These are phyloP conservation scores for Linnaemya tessellans DNA, from an alignment of 2,888 invertebrate genomes.

Conservation along the genomic window DNA sequence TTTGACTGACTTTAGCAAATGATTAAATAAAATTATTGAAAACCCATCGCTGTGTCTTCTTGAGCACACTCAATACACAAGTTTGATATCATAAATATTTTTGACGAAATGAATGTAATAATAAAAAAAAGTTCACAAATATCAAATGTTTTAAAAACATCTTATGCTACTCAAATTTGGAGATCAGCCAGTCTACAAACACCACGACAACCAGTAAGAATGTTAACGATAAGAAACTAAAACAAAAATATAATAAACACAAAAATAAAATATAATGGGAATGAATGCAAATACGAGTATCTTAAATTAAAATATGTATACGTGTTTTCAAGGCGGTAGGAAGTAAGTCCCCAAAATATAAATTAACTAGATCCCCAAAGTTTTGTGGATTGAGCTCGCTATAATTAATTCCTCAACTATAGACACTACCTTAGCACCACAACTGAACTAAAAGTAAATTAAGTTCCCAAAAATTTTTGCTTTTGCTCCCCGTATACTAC, in stretches of 20 bases:
- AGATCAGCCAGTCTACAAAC: constrained; percentile 67
- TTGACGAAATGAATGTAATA: constrained; percentile 62
- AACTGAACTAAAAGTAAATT: no score
- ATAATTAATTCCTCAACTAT: no score
- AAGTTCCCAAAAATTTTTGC: no score
- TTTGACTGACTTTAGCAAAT: not conserved
- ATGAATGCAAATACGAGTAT: not conserved
- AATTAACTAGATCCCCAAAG: no score
- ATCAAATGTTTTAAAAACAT: constrained; percentile 53
- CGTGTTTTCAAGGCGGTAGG: no score
- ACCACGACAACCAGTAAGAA: constrained; percentile 68
- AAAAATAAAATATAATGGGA: not conserved
- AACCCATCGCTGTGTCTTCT: not conserved
- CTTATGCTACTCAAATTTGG: constrained; percentile 64
- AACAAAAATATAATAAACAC: not conserved
- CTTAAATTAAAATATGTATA: no score
- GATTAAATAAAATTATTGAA: not conserved
- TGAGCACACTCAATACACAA: not conserved
- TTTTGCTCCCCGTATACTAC: no score
- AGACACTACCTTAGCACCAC: no score
- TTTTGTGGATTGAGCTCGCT: no score
- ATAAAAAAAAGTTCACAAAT: constrained; percentile 60
- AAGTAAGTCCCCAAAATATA: no score
- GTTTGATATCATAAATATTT: not conserved
- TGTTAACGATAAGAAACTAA: constrained; percentile 30